A percentile compares a stretch with the other conserved stretches of the same genome.
phyloP scores from a whole-genome alignment of 2,888 invertebrate genomes.

The Cloeon dipterum region DNA sequence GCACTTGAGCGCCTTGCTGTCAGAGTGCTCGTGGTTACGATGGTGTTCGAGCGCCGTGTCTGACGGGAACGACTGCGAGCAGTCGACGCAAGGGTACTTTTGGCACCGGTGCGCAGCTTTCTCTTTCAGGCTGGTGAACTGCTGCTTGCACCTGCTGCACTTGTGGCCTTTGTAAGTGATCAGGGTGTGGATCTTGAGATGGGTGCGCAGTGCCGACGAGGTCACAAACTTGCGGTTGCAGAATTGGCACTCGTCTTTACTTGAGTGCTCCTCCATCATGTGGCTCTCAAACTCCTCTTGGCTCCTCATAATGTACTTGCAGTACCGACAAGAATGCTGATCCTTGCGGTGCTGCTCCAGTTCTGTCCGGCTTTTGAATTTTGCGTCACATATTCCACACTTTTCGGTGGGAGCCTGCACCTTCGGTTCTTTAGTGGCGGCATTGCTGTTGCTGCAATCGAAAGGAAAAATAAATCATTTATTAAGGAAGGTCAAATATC shows the following conservation, averaged over 20 bases:
- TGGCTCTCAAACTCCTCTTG: not conserved
- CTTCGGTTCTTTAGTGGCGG: no score
- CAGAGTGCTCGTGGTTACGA: no score
- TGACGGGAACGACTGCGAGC: no score
- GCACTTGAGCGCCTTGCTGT: no score
- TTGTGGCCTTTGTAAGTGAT: not conserved
- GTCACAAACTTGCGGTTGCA: not conserved
- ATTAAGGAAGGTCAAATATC: no score
- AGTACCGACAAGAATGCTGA: not conserved
- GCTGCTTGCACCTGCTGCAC: not conserved
- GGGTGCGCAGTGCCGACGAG: not conserved
- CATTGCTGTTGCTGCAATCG: no score
- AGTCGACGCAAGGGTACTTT: slow-evolving; percentile 1
- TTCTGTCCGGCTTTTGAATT: not conserved
- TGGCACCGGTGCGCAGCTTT: not conserved
- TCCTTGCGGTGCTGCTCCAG: not conserved
- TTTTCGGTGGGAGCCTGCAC: no score
- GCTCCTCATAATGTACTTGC: not conserved
- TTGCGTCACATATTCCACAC: not conserved
- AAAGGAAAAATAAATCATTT: no score
- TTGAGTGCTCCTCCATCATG: not conserved
- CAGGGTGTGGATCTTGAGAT: not conserved
- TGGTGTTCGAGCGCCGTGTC: no score
- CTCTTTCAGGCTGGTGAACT: not conserved
- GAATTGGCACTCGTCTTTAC: slow-evolving; percentile 1